These are phyloP conservation scores for Enoplosus armatus DNA, from an alignment of 2,797 vertebrate genomes.

Conservation along the genomic window DNA sequence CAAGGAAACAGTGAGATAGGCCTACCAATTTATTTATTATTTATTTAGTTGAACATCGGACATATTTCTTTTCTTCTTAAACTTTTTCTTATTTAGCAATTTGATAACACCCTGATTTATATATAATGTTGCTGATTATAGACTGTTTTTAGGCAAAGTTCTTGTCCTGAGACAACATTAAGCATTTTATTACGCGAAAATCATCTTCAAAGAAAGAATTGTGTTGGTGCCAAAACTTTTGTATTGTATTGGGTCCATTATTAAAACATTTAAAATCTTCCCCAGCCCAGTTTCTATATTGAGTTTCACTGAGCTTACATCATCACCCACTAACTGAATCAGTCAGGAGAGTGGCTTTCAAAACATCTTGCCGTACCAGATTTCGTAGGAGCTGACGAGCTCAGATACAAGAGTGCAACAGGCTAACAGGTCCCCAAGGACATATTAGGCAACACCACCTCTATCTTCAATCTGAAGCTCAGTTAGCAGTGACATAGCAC, in stretches of 20 bases:
- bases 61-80: no score
- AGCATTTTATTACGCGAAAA: neutral
- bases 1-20: neutral
- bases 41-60: no score
- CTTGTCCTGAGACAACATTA: neutral
- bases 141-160: neutral
- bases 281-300: neutral
- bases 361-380: conserved; percentile 69
- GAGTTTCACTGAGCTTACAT: conserved; percentile 31
- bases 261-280: neutral
- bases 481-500: neutral
- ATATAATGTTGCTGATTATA: neutral
- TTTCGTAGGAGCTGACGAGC: conserved; percentile 51
- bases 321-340: conserved; percentile 13
- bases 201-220: neutral
- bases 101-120: neutral
- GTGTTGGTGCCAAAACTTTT: neutral
- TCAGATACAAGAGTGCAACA: conserved; percentile 28
- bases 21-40: neutral
- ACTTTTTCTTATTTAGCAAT: neutral
- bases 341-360: conserved; percentile 26
- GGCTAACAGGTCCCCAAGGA: conserved; percentile 25
- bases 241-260: neutral
- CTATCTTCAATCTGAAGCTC: conserved; percentile 6
- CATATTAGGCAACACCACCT: conserved; percentile 22